Percentiles rank a stretch among this genome's conserved stretches.
phyloP scores from a whole-genome alignment of 2,797 vertebrate species.

The Lophotriccus pileatus region DNA sequence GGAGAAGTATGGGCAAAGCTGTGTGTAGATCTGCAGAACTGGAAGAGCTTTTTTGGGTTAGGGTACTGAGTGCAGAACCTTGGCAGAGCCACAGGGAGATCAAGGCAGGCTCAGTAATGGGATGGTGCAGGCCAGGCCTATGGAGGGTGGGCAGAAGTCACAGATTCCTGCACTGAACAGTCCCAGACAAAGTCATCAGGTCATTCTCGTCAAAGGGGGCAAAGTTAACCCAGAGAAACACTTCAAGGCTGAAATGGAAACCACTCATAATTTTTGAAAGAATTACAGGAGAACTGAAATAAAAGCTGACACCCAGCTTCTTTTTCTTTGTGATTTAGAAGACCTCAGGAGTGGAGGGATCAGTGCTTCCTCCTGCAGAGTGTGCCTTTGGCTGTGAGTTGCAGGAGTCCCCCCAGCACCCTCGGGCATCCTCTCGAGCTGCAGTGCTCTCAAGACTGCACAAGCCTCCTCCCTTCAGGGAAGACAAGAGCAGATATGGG shows the following conservation, averaged over 20 bases:
- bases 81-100: neutral
- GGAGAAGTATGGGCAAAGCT: neutral
- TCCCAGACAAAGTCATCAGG: neutral
- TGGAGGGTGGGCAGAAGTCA: accelerated
- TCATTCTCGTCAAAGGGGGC: neutral
- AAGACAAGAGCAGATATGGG: neutral
- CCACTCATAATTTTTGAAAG: neutral
- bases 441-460: neutral
- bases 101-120: neutral
- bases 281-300: neutral
- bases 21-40: neutral
- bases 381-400: neutral
- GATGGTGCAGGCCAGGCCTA: neutral
- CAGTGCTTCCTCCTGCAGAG: neutral
- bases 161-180: neutral
- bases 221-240: neutral
- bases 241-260: neutral
- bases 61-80: neutral
- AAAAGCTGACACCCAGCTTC: neutral
- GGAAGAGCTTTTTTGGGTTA: neutral
- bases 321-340: neutral
- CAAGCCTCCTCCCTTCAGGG: neutral
- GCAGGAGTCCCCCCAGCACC: neutral
- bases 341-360: neutral
- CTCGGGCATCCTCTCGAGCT: neutral